Evolutionary conservation across 1,140 invertebrate species (phyloP), one percentile per base, ranked within the genome.

Genomic region (Drosophila littoralis): DNA sequence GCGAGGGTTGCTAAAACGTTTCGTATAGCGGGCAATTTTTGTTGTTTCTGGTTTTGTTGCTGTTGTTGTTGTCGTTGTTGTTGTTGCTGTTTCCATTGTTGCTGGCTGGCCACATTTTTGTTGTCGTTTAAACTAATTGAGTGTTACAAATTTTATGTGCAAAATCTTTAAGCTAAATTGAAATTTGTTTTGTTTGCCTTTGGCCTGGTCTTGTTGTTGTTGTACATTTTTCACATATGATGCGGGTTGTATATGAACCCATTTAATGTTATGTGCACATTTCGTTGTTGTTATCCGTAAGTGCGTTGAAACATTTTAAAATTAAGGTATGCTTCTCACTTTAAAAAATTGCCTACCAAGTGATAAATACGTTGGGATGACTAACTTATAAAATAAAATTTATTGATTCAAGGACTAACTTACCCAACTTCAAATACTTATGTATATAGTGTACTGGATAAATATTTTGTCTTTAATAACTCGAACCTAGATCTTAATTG

Each of bases 141-240:
- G 85, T 90, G 85, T 90, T 90, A 90, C 86, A 91, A 90, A 90
- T 90, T 90, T 90, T 90, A 90, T 90, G 81, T 90, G 81, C 75
- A 90, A 88, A 84, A 89, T 89, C 84, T 88, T 88, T 88, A 88
- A 88, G 80, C 84, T 84, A 88, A 88, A 88, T 88, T 88, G 84
- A 89, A 86, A 86, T 86, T 86, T 86, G 82, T 86, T 88, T 86
- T 86, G 75, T 75, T 78, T 77, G 75, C 64, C 51, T 69, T 61
- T 68, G 48, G 60, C 55, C 68, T 43, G 52, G 60, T 22, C 42
- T 57, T 46, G 42, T 59, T 67, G 65, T 69, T 60, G 64, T 50
- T 64, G 45, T 67, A 86, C 67, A 82, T 79, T 79, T 70, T 86
- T 68, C 82, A 83, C 79, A 86, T 77, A 65, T 76, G 72, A 69